phyloP scores from a whole-genome alignment of 2,888 invertebrate genomes.

The Schizotus pectinicornis region DNA sequence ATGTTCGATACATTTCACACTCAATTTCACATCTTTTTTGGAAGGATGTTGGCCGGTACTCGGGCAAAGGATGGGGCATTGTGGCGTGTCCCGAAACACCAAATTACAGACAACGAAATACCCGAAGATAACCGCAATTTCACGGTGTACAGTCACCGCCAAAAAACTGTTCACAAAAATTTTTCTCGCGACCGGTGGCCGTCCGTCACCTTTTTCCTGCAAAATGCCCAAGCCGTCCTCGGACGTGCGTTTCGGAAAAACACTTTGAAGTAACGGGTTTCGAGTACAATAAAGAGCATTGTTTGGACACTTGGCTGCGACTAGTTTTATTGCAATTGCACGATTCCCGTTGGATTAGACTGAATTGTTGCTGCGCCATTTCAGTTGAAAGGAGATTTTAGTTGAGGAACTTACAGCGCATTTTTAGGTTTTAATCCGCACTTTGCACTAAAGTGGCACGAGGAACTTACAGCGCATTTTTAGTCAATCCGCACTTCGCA shows the following conservation, averaged over 20 bases:
- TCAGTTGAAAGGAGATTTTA: too few relatives aligned
- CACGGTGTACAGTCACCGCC: constrained; percentile 1
- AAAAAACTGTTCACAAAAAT: neutral
- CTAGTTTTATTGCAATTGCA: too few relatives aligned
- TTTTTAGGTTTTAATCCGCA: too few relatives aligned
- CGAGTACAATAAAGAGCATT: neutral
- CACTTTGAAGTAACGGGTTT: neutral
- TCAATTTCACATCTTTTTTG: constrained; percentile 14
- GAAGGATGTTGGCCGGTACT: neutral
- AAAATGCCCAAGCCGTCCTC: neutral
- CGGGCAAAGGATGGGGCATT: constrained; percentile 3
- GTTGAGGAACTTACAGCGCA: too few relatives aligned
- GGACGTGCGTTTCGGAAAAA: constrained; percentile 2
- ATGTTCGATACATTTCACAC: constrained; percentile 10
- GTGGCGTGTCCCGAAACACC: constrained; percentile 6
- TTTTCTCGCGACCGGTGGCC: too few relatives aligned
- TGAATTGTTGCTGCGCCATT: too few relatives aligned
- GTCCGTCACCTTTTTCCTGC: neutral
- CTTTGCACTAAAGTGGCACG: neutral
- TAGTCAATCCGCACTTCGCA: neutral
- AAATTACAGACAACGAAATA: constrained; percentile 4
- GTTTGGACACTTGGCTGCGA: neutral
- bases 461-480: too few relatives aligned
- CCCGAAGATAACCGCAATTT: constrained; percentile 12
- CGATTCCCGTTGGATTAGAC: too few relatives aligned